Percentiles rank a stretch among this genome's conserved stretches.
These are phyloP conservation scores for Limosa lapponica DNA, from an alignment of 2,797 vertebrate genomes.

Conservation along the genomic window DNA sequence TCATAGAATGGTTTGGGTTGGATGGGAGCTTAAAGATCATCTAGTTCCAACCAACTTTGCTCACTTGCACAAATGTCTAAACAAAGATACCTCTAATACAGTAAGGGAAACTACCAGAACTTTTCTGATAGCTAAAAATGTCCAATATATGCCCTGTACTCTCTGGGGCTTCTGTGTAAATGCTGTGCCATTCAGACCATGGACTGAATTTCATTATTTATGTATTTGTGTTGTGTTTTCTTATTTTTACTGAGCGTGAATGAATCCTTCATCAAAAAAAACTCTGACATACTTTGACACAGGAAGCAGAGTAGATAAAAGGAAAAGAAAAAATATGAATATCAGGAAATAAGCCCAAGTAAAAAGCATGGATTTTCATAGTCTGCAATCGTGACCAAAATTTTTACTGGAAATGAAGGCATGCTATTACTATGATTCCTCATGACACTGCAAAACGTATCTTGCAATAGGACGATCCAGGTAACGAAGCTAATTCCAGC, in stretches of 20 bases:
- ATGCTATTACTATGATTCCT: neutral
- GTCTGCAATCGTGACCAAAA: neutral
- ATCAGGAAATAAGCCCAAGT: constrained; percentile 47
- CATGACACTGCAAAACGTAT: neutral
- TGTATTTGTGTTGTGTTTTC: neutral
- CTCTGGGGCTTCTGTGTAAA: neutral
- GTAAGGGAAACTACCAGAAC: neutral
- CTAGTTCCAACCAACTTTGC: neutral
- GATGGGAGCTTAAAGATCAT: no score
- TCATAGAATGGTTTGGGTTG: no score
- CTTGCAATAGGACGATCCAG: neutral
- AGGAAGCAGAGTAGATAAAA: constrained; percentile 50
- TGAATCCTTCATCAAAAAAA: constrained; percentile 28
- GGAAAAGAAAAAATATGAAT: neutral
- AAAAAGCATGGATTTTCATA: neutral
- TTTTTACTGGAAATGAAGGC: constrained; percentile 49
- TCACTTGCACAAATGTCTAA: neutral
- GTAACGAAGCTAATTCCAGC: neutral
- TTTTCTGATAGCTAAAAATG: neutral
- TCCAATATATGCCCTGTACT: neutral
- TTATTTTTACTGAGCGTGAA: constrained; percentile 25
- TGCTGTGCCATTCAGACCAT: neutral
- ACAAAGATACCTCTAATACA: neutral
- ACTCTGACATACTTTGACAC: constrained; percentile 25
- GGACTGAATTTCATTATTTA: neutral